Percentiles rank a stretch among this genome's conserved stretches.
phyloP scores from a whole-genome alignment of 2,888 invertebrate genomes.

The Atrina japonica region DNA sequence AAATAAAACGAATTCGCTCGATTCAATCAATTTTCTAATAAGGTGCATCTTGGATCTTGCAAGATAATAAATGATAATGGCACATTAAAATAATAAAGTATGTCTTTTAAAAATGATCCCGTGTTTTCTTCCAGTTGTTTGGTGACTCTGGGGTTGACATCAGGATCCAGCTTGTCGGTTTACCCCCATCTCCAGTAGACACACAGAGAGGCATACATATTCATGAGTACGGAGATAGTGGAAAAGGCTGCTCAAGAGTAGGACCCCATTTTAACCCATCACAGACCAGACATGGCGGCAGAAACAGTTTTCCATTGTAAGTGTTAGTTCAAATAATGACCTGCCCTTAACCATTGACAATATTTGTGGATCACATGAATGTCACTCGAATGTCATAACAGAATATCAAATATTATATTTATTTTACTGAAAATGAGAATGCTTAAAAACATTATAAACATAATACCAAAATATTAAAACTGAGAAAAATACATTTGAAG shows the following conservation, averaged over 20 bases:
- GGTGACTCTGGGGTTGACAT: slow-evolving; percentile 56
- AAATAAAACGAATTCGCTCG: too few relatives aligned
- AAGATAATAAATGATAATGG: too few relatives aligned
- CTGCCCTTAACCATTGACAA: neutral
- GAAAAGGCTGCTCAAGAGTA: slow-evolving; percentile 57
- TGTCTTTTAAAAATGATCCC: too few relatives aligned
- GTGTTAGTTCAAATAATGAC: too few relatives aligned
- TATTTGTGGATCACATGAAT: neutral
- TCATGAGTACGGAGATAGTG: slow-evolving; percentile 61
- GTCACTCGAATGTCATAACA: neutral
- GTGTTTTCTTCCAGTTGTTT: slow-evolving; percentile 38
- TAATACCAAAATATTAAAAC: too few relatives aligned
- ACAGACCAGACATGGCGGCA: slow-evolving; percentile 58
- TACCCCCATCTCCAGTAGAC: slow-evolving; percentile 52
- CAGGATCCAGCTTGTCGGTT: slow-evolving; percentile 56
- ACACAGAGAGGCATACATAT: slow-evolving; percentile 59
- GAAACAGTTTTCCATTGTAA: slow-evolving; percentile 60
- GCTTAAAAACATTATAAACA: too few relatives aligned
- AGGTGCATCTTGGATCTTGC: too few relatives aligned
- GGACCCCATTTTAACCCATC: slow-evolving; percentile 63
- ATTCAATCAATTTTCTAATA: too few relatives aligned
- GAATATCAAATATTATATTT: neutral
- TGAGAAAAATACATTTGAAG: too few relatives aligned
- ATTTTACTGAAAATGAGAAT: too few relatives aligned
- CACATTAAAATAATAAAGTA: too few relatives aligned